Base-by-base conservation (phyloP, 1,140 invertebrate genomes). In the Cherax quadricarinatus region DNA sequence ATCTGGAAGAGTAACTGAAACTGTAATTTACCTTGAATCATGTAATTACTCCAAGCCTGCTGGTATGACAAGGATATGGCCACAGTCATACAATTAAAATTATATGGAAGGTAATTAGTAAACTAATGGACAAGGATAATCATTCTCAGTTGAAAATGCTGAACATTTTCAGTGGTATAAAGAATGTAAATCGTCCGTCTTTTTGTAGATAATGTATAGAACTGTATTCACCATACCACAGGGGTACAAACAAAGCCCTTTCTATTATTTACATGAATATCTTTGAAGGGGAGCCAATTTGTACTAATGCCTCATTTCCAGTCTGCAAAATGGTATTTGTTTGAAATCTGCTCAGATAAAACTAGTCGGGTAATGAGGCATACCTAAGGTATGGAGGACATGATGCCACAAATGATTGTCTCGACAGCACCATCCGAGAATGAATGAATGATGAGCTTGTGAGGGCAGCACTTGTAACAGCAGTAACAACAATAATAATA, bases 401-500 rank as follows among this genome's bases (percentile, higher is more conserved):
- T 24, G 57, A 83, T 60, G 81, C 57, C 81, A 83, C 18, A 83
- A 51, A 51, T 83, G 81, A 83, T 83, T 83, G 81, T 83, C 81
- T 60, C 57, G 81, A 83, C 81, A 83, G 81, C 81, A 83, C 81
- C 81, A 83, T 83, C 21, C 81, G 81, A 83, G 81, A 83, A 30
- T 83, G 21, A 83, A 57, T 83, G 81, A 83, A 57, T 83, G 48
- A 83, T 83, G 81, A 83, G 51, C 81, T 83, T 53, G 51, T 57
- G 81, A 83, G 57, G 81, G 81, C 81, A 83, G 57, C 57, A 51
- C 81, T 83, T 83, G 81, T 60, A 83, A 83, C 81, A 57, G 81
- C 81, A 83, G 81, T 83, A 83, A 83, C 81, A 83, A 83, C 81
- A 83, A 83, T 83, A 60, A 57, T 60, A 30, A 48, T 83, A 83